These are phyloP conservation scores for Fringilla coelebs DNA, from an alignment of 2,797 vertebrate species.

Conservation along the genomic window DNA sequence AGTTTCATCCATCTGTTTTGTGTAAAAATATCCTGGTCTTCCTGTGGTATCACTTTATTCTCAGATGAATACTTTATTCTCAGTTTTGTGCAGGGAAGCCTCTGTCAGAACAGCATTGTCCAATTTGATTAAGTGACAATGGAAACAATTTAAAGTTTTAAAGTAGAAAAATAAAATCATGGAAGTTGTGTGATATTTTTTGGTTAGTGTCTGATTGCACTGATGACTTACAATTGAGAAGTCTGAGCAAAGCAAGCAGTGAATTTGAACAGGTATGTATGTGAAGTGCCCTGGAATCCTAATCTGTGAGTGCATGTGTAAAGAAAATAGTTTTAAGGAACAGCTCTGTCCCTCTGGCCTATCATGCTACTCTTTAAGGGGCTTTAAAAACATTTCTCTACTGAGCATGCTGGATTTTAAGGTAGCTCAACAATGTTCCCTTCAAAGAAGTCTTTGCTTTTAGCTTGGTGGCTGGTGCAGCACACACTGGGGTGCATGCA, in stretches of 20 bases:
- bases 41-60: not conserved
- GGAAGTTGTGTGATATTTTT: not conserved
- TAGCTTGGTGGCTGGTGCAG: not conserved
- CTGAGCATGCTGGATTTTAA: not conserved
- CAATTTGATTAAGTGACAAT: not conserved
- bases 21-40: not conserved
- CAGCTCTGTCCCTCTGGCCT: not conserved
- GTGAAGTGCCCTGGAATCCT: not conserved
- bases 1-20: not conserved
- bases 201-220: not conserved
- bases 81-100: not conserved
- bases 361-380: not conserved
- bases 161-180: not conserved
- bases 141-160: not conserved
- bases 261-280: not conserved
- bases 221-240: not conserved
- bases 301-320: not conserved
- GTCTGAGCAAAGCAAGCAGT: not conserved
- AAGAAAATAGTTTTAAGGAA: not conserved
- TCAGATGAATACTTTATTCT: not conserved
- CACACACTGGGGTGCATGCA: rapidly evolving
- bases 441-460: not conserved
- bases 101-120: not conserved
- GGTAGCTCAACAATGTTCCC: not conserved
- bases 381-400: not conserved